A percentile compares a stretch with the other conserved stretches of the same genome.
Evolutionary conservation across 2,888 invertebrate genomes (phyloP).

Genomic region (Mechanitis mazaeus): DNA sequence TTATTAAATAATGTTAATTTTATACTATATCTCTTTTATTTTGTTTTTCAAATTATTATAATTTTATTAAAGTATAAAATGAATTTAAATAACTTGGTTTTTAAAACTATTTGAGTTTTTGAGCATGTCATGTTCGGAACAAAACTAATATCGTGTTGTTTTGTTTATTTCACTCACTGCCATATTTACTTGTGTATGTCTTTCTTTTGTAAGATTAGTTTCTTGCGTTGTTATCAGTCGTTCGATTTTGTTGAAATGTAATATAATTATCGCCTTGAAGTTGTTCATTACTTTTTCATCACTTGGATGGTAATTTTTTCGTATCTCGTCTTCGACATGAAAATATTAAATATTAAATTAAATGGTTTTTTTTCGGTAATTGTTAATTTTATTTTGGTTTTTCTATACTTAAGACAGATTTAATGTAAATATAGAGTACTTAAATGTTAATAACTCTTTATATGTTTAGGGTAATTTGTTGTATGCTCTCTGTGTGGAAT

Average conservation of each 20-base stretch:
- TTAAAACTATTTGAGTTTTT: neutral
- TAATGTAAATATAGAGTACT: neutral
- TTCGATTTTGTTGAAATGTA: too few species aligned
- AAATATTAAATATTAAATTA: neutral
- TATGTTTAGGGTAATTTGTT: neutral
- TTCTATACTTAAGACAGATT: neutral
- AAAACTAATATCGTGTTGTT: neutral
- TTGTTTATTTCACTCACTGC: neutral
- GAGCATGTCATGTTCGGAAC: neutral
- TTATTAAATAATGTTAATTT: slow-evolving; percentile 6
- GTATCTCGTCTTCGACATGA: too few species aligned
- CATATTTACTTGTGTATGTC: neutral
- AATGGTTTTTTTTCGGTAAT: neutral
- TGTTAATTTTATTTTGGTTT: neutral
- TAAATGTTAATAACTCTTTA: slow-evolving; percentile 1
- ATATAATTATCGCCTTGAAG: too few species aligned
- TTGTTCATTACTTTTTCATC: too few species aligned
- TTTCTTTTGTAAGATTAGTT: neutral
- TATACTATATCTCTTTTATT: neutral
- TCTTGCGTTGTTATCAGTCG: neutral
- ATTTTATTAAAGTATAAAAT: neutral
- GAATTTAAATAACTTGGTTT: too few species aligned
- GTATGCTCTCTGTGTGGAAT: slow-evolving; percentile 10
- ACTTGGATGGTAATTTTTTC: too few species aligned
- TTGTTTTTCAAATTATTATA: neutral